Conservation (phyloP, 2,888 invertebrate species). For the Thymelicus acteon region DNA sequence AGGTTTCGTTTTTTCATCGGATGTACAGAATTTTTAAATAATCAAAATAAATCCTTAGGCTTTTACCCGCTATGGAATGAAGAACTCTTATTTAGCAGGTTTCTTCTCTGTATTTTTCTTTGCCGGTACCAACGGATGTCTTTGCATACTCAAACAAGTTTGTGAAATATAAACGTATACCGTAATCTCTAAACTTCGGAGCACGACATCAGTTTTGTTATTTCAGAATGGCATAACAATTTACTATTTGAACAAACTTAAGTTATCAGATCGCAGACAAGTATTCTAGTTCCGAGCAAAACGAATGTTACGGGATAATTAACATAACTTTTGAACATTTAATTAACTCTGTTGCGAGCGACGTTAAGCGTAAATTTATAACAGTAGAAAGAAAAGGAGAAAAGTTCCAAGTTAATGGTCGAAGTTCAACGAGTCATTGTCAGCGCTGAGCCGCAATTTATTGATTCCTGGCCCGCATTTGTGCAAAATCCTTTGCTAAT, state of each 20-base stretch:
- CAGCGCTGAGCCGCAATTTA: conserved; percentile 60
- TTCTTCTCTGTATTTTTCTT: not conserved
- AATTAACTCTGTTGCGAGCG: conserved; percentile 34
- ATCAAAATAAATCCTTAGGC: too few species aligned
- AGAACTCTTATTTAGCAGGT: not conserved
- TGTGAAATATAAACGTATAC: not conserved
- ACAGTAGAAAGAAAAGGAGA: conserved; percentile 43
- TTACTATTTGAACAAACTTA: not conserved
- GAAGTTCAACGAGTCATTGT: conserved; percentile 69
- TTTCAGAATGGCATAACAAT: not conserved
- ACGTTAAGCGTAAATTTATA: conserved; percentile 40
- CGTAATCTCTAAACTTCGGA: not conserved
- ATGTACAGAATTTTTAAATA: too few species aligned
- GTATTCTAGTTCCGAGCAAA: conserved; percentile 12
- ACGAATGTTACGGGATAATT: conserved; percentile 26
- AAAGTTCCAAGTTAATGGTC: conserved; percentile 63
- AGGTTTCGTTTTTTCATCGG: too few species aligned
- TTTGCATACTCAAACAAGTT: not conserved
- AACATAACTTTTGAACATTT: conserved; percentile 38
- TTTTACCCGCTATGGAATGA: too few species aligned
- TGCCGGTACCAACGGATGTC: not conserved
- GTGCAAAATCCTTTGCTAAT: not conserved
- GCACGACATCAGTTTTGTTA: not conserved
- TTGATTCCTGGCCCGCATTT: conserved; percentile 50
- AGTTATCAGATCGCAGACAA: conserved; percentile 3